Evolutionary conservation across 2,797 vertebrate species (phyloP).

Genomic region (Euphonia xanthogaster): DNA sequence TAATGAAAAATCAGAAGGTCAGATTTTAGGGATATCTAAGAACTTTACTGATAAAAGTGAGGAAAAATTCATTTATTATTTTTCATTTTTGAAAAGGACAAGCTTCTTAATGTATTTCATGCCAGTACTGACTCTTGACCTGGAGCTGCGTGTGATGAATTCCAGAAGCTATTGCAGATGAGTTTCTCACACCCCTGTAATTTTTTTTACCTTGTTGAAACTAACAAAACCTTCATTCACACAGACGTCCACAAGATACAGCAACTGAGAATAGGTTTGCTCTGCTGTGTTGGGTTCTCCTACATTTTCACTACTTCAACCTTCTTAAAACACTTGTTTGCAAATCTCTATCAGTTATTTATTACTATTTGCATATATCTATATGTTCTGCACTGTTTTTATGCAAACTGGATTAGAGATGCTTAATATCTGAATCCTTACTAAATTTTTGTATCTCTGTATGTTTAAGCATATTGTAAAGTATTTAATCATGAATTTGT

Average conservation of each 20-base stretch:
- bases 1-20: not conserved
- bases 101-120: not conserved
- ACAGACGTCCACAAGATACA: not conserved
- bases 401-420: not conserved
- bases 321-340: not conserved
- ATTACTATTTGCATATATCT: not conserved
- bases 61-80: not conserved
- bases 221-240: not conserved
- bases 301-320: not conserved
- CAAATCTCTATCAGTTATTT: not conserved
- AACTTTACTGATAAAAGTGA: not conserved
- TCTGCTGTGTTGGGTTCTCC: not conserved
- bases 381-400: not conserved
- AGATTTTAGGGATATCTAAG: not conserved
- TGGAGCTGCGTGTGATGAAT: not conserved
- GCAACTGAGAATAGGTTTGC: not conserved
- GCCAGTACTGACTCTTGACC: not conserved
- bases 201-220: not conserved
- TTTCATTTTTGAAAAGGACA: not conserved
- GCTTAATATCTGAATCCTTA: not conserved
- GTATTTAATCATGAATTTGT: not conserved
- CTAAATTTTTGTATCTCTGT: not conserved
- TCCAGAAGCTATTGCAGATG: not conserved
- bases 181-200: not conserved
- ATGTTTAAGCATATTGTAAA: not conserved